phyloP scores from a whole-genome alignment of 2,888 invertebrate species.

The Morinoia aosen region DNA sequence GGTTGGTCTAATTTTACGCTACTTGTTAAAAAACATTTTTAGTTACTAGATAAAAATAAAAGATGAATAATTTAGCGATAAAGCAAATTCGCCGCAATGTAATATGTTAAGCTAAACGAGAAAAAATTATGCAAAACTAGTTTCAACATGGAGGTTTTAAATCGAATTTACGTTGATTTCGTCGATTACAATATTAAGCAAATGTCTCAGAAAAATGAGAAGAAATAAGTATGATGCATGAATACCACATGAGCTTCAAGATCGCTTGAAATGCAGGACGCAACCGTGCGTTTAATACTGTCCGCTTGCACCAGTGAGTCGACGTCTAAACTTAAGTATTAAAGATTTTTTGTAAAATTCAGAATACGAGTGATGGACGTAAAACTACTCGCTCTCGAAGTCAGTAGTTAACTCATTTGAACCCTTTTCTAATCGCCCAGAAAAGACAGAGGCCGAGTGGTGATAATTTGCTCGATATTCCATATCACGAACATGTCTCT shows the following conservation, averaged over 20 bases:
- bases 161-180: not conserved
- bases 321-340: not conserved
- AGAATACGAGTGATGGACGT: not conserved
- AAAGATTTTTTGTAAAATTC: not conserved
- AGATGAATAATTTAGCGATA: too few relatives aligned
- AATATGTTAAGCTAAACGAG: too few relatives aligned
- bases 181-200: not conserved
- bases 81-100: too few relatives aligned
- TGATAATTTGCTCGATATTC: not conserved
- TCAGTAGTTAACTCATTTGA: not conserved
- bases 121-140: not conserved
- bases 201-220: not conserved
- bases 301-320: not conserved
- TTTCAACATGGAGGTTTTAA: not conserved
- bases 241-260: not conserved
- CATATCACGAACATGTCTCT: not conserved
- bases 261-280: not conserved
- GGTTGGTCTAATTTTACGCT: not conserved
- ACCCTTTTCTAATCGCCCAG: not conserved
- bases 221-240: not conserved
- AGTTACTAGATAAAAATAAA: too few relatives aligned
- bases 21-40: not conserved
- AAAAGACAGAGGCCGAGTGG: not conserved
- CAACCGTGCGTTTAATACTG: not conserved
- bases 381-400: not conserved